Conservation (phyloP, 2,888 invertebrate genomes). For the Notodonta dromedarius region DNA sequence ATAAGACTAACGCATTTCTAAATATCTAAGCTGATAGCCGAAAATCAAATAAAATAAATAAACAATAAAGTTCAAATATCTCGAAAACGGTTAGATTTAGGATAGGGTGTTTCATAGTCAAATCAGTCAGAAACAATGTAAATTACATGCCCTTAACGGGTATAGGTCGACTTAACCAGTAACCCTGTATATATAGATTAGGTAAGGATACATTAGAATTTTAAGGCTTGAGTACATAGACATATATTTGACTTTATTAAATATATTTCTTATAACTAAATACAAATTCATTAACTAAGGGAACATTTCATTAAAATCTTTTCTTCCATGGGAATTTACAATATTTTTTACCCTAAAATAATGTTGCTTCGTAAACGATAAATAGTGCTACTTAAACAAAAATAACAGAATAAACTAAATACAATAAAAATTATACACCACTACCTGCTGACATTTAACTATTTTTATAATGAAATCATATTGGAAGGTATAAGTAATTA, state of each 20-base stretch:
- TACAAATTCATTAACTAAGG: slow-evolving; percentile 31
- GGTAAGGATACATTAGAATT: no score
- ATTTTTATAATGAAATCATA: not conserved
- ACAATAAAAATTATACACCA: not conserved
- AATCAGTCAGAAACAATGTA: no score
- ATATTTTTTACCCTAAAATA: slow-evolving; percentile 28
- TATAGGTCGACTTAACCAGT: no score
- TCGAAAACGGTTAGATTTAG: no score
- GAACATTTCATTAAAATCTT: slow-evolving; percentile 27
- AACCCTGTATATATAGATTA: no score
- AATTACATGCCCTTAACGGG: no score
- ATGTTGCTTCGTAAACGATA: slow-evolving; percentile 20
- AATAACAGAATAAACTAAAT: slow-evolving; percentile 7
- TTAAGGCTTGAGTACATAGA: not conserved
- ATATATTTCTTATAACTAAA: slow-evolving; percentile 36
- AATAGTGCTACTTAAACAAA: slow-evolving; percentile 8
- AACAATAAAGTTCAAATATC: no score
- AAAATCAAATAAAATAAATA: no score
- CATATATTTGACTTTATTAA: slow-evolving; percentile 34
- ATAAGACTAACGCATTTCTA: no score
- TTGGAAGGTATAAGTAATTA: slow-evolving; percentile 23
- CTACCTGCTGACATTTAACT: not conserved
- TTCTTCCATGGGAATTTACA: slow-evolving; percentile 25
- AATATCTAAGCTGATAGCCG: no score
- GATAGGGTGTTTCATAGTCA: no score